Evolutionary conservation across 2,888 invertebrate genomes (phyloP).

Genomic region (Kuschelorhynchus macadamiae): DNA sequence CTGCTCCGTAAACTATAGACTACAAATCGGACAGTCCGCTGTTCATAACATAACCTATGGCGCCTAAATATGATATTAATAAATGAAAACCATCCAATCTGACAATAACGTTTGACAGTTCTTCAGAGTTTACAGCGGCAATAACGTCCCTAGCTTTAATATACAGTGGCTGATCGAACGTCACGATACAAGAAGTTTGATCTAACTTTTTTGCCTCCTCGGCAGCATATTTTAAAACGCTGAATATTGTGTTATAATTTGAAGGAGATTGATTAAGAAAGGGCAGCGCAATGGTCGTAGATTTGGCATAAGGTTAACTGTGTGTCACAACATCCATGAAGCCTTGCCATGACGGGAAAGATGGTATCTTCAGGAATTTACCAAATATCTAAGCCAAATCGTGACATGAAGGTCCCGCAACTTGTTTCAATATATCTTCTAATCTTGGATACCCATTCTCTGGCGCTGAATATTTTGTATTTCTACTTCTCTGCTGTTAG

Average conservation of each 20-base stretch:
- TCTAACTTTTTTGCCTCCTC: slow-evolving; percentile 15
- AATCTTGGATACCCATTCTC: not conserved
- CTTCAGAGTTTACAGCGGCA: not conserved
- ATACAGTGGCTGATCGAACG: slow-evolving; percentile 35
- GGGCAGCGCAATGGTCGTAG: slow-evolving; percentile 24
- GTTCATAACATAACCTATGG: slow-evolving; percentile 24
- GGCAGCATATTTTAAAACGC: slow-evolving; percentile 21
- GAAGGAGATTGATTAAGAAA: slow-evolving; percentile 31
- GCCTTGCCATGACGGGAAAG: slow-evolving; percentile 33
- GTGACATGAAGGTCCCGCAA: slow-evolving; percentile 10
- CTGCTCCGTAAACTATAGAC: slow-evolving; percentile 18
- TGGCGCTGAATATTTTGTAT: not conserved
- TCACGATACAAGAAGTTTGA: slow-evolving; percentile 21
- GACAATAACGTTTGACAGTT: slow-evolving; percentile 14
- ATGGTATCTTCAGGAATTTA: slow-evolving; percentile 21
- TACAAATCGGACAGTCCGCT: slow-evolving; percentile 26
- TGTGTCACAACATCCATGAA: slow-evolving; percentile 29
- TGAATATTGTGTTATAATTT: slow-evolving; percentile 21
- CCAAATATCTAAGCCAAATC: slow-evolving; percentile 21
- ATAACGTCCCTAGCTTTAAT: slow-evolving; percentile 19
- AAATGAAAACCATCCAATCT: slow-evolving; percentile 24
- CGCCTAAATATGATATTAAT: slow-evolving; percentile 18
- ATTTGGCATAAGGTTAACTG: slow-evolving; percentile 24
- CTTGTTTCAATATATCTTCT: not conserved
- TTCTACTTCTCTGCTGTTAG: no score